Evolutionary conservation across 2,888 invertebrate genomes (phyloP), one percentile per base, ranked within the genome.

Genomic region (Acleris cristana): DNA sequence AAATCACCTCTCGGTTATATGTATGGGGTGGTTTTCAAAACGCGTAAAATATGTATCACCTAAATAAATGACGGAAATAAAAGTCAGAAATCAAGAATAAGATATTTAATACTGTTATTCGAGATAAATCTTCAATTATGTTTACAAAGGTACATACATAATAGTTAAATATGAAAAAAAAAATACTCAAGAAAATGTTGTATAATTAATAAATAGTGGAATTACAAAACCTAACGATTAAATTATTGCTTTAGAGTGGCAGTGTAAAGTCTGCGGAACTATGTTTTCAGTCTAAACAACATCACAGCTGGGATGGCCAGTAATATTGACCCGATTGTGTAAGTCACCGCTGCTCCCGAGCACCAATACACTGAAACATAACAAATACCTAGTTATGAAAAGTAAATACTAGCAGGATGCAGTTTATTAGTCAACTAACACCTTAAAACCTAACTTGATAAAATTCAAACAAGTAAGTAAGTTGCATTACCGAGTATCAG

Each of bases 311-410:
- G 99, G 86, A 97, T 90, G 54, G 97, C 78, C 69, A 99, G 93
- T 59, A 95, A 89, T 45, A 96, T 74, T 23, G 97, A 96, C 18
- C 99, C 99, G 44, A 95, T 88, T 5, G 96, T 91, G 84, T 99
- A 99, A 0, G 98, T 98, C 18, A 94, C 85, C 64, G 94, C 94
- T 5, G 98, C 96, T 8, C 99, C 99, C 64, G 96, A 94, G 81
- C 96, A 95, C 99, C 99, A 99, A 90, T 98, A 99, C 30, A 96
- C 97, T 96, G 85, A 57, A 86, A 85, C 56, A 74, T 69, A 67
- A 70, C 8, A 58, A 44, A 58, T 10, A 10, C 19, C 26, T 26
- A 12, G 34, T 12, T 34, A 34, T 12, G 3, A 34, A 10, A 34
- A 12, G 3, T 14, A 34, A 12, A 34, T 3, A 34, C 14, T 14